Evolutionary conservation across 2,888 invertebrate species (phyloP).

Genomic region (Tetragonula carbonaria): DNA sequence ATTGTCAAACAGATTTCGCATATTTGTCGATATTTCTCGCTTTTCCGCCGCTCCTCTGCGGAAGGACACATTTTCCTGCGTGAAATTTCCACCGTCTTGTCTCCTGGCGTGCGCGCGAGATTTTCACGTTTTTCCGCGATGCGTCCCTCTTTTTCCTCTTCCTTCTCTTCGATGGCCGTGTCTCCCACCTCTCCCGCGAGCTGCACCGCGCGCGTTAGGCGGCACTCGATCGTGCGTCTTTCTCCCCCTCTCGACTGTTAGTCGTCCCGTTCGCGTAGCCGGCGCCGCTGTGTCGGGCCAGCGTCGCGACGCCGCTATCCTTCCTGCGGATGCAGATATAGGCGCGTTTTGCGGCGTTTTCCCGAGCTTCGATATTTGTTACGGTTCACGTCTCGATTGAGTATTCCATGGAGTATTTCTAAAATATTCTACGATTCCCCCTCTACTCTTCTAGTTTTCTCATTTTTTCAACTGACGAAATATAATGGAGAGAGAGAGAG

Average conservation of each 20-base stretch:
- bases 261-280: conserved; percentile 64
- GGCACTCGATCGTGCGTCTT: conserved; percentile 37
- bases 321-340: conserved; percentile 53
- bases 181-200: background rate
- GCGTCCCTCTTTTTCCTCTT: conserved; percentile 10
- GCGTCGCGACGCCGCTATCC: conserved; percentile 69
- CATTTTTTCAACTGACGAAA: background rate
- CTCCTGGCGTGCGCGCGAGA: background rate
- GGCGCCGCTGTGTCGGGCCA: conserved; percentile 72
- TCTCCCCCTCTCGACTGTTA: conserved; percentile 32
- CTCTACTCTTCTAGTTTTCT: too few relatives aligned
- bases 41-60: background rate
- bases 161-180: background rate
- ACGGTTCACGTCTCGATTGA: background rate
- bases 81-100: conserved; percentile 20
- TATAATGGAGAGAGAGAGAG: background rate
- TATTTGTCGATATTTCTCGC: conserved; percentile 16
- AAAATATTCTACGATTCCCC: background rate
- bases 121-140: conserved; percentile 48
- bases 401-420: background rate
- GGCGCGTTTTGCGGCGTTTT: conserved; percentile 42
- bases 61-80: conserved; percentile 8
- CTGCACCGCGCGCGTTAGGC: conserved; percentile 21
- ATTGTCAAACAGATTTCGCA: background rate
- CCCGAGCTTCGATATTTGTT: background rate